Percentiles rank a stretch among this genome's conserved stretches.
Evolutionary conservation across 2,888 invertebrate genomes (phyloP).

Genomic region (Acleris emargana): DNA sequence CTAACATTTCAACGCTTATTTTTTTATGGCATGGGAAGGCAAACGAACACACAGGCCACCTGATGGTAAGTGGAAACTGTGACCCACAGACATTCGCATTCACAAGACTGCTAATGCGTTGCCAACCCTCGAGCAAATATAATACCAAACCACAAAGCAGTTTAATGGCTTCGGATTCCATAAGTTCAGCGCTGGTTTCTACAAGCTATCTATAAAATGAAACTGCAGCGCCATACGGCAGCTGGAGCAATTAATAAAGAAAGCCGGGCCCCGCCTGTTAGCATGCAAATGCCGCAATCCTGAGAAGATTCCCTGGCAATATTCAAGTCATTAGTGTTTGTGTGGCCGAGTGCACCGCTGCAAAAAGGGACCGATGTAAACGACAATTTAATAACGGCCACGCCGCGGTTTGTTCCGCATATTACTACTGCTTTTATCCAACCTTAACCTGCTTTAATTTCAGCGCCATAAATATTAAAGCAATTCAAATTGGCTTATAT

Average conservation of each 20-base stretch:
- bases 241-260: conserved; percentile 63
- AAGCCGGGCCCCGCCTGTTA: conserved; percentile 57
- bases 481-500: conserved; percentile 29
- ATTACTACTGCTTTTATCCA: conserved; percentile 16
- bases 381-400: conserved; percentile 37
- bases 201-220: conserved; percentile 23
- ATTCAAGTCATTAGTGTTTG: conserved; percentile 72
- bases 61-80: too few species aligned
- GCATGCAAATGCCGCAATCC: conserved; percentile 68
- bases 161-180: conserved; percentile 25
- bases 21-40: too few species aligned
- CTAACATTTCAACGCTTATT: too few species aligned
- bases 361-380: conserved; percentile 53
- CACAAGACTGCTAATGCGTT: too few species aligned
- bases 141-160: neutral
- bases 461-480: conserved; percentile 19
- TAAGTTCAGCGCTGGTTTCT: conserved; percentile 25
- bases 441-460: conserved; percentile 16
- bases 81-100: too few species aligned
- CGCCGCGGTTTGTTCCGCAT: conserved; percentile 17
- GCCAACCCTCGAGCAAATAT: too few species aligned
- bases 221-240: conserved; percentile 25
- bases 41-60: too few species aligned
- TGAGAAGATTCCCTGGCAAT: conserved; percentile 63
- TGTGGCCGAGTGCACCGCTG: conserved; percentile 55